A percentile compares a stretch with the other conserved stretches of the same genome.
Evolutionary conservation across 2,113 vertebrate species (phyloP).

Genomic region (Dipodomys spectabilis): DNA sequence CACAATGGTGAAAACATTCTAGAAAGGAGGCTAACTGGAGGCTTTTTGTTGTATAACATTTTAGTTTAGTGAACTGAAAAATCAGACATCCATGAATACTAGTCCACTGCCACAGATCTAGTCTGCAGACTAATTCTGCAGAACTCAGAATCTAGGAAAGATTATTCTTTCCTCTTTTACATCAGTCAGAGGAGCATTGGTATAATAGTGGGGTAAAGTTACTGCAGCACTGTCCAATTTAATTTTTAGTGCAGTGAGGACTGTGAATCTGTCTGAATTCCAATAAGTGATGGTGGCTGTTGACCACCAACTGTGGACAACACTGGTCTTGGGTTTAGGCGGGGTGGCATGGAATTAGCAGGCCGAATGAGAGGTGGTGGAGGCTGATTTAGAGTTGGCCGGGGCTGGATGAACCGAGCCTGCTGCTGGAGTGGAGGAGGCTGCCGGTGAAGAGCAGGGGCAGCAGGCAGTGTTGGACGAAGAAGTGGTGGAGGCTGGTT

Average conservation of each 20-base stretch:
- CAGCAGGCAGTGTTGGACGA: conserved; percentile 94
- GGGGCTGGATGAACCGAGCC: conserved; percentile 94
- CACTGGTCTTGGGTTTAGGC: conserved; percentile 95
- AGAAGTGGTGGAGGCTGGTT: conserved; percentile 97
- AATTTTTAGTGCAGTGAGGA: conserved; percentile 91
- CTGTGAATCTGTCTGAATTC: conserved; percentile 92
- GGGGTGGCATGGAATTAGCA: conserved; percentile 94
- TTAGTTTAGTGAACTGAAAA: conserved; percentile 82
- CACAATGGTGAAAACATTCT: conserved; percentile 78
- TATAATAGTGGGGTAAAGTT: conserved; percentile 69
- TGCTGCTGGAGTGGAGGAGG: conserved; percentile 97
- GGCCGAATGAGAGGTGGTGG: conserved; percentile 96
- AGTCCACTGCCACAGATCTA: conserved; percentile 63
- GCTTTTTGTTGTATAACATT: conserved; percentile 77
- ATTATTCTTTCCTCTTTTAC: conserved; percentile 25
- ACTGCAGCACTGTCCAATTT: conserved; percentile 70
- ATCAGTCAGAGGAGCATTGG: conserved; percentile 65
- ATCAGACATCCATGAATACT: conserved; percentile 68
- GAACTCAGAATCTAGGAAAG: conserved; percentile 70
- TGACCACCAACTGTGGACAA: conserved; percentile 85
- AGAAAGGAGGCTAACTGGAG: conserved; percentile 79
- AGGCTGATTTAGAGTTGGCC: conserved; percentile 93
- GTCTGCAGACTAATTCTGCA: conserved; percentile 63
- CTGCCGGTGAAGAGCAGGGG: conserved; percentile 96
- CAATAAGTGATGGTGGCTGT: conserved; percentile 91